These are phyloP conservation scores for Rhinoraja longicauda DNA, from an alignment of 2,797 vertebrate genomes.

Conservation along the genomic window DNA sequence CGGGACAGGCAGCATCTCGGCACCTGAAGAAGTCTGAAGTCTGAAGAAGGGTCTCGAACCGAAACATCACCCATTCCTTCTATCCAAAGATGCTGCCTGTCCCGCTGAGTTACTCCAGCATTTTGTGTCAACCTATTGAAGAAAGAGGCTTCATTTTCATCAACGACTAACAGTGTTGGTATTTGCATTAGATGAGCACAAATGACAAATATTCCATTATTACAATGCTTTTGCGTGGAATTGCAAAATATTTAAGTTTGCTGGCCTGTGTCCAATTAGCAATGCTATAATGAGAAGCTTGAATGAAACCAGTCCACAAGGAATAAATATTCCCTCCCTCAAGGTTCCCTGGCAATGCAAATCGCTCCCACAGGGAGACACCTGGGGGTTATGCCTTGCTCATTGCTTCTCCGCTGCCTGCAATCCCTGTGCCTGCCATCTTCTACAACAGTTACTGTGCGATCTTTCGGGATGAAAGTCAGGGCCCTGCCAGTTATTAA, in stretches of 20 bases:
- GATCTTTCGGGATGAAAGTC: neutral
- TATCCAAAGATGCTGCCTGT: too few species aligned
- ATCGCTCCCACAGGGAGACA: neutral
- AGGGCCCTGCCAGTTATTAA: neutral
- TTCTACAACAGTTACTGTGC: neutral
- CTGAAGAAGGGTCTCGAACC: too few species aligned
- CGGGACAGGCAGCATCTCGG: too few species aligned
- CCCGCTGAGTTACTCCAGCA: too few species aligned
- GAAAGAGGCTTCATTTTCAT: neutral
- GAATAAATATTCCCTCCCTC: neutral
- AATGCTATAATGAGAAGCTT: neutral
- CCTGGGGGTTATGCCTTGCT: neutral
- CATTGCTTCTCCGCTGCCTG: neutral
- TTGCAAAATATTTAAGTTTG: neutral
- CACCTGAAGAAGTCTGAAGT: too few species aligned
- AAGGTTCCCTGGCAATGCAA: neutral
- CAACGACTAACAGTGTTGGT: neutral
- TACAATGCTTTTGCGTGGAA: neutral
- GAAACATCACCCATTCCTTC: too few species aligned
- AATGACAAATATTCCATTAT: constrained; percentile 3
- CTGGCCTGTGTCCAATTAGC: neutral
- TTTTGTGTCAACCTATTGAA: too few species aligned
- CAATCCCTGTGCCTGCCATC: neutral
- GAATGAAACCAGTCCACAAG: neutral
- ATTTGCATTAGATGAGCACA: neutral